Evolutionary conservation across 2,888 invertebrate genomes (phyloP).

Genomic region (Oligia latruncula): DNA sequence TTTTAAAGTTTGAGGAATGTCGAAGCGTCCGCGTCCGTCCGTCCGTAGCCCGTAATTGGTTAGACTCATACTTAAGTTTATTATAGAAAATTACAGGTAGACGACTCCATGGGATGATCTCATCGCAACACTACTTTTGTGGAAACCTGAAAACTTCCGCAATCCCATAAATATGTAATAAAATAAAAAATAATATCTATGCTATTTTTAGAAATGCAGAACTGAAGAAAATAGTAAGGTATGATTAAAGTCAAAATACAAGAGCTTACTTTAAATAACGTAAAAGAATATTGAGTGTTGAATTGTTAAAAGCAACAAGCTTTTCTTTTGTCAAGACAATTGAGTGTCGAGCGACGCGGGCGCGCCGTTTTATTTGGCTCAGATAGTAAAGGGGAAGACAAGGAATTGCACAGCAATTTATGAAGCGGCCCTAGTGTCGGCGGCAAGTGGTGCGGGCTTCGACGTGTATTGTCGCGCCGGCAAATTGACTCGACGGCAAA

Average conservation of each 20-base stretch:
- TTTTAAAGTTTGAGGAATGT: constrained; percentile 64
- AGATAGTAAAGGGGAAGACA: constrained; percentile 74
- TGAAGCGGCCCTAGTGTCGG: constrained; percentile 77
- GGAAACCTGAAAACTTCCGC: constrained; percentile 32
- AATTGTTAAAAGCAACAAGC: constrained; percentile 59
- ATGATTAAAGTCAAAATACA: background rate
- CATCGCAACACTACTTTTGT: constrained; percentile 52
- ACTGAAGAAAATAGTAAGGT: background rate
- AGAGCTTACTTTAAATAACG: constrained; percentile 22
- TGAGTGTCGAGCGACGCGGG: constrained; percentile 58
- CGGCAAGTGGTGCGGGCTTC: constrained; percentile 68
- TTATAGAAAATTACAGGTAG: constrained; percentile 80
- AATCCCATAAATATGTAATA: constrained; percentile 10
- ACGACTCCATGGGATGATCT: constrained; percentile 67
- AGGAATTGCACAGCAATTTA: constrained; percentile 81
- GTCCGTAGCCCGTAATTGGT: constrained; percentile 70
- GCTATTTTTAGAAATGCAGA: background rate
- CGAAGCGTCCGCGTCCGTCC: constrained; percentile 55
- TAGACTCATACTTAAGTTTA: constrained; percentile 74
- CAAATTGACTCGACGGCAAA: constrained; percentile 86
- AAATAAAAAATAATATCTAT: background rate
- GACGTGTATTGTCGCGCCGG: constrained; percentile 79
- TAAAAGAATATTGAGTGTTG: constrained; percentile 49
- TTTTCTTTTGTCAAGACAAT: constrained; percentile 64
- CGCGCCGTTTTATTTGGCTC: constrained; percentile 75